A percentile compares a stretch with the other conserved stretches of the same genome.
Evolutionary conservation across 2,113 vertebrate species (phyloP).

Genomic region (Anoura caudifer): DNA sequence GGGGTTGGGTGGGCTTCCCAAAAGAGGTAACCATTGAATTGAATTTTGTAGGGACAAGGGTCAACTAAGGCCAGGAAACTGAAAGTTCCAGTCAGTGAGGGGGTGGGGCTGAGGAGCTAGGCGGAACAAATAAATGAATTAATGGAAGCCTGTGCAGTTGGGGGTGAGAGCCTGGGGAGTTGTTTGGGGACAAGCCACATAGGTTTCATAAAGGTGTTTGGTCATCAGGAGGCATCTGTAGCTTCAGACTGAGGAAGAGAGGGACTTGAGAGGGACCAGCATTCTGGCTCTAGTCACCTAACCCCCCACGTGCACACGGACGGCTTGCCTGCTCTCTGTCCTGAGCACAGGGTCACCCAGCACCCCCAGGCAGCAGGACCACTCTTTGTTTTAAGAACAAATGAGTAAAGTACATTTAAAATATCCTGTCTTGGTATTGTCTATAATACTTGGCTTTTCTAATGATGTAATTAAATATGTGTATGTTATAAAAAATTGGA

Average conservation of each 20-base stretch:
- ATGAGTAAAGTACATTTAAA: neutral
- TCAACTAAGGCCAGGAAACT: neutral
- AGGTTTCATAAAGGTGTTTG: neutral
- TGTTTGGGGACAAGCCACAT: neutral
- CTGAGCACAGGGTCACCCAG: neutral
- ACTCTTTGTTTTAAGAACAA: neutral
- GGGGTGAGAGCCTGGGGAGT: neutral
- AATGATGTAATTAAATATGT: neutral
- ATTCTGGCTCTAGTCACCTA: neutral
- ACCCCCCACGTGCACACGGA: neutral
- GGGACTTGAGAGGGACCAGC: neutral
- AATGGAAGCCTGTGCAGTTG: neutral
- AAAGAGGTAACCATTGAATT: neutral
- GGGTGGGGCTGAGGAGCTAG: neutral
- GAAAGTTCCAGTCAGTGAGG: neutral
- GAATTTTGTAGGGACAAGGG: neutral
- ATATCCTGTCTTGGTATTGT: neutral
- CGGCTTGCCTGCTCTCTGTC: neutral
- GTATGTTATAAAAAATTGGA: neutral
- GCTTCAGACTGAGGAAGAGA: neutral
- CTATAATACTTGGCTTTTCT: neutral
- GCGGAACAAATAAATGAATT: neutral
- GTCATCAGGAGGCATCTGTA: neutral
- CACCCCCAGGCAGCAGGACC: neutral
- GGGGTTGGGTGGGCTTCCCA: neutral